phyloP scores from a whole-genome alignment of 2,888 invertebrate genomes.

The Drosophila bunnanda region DNA sequence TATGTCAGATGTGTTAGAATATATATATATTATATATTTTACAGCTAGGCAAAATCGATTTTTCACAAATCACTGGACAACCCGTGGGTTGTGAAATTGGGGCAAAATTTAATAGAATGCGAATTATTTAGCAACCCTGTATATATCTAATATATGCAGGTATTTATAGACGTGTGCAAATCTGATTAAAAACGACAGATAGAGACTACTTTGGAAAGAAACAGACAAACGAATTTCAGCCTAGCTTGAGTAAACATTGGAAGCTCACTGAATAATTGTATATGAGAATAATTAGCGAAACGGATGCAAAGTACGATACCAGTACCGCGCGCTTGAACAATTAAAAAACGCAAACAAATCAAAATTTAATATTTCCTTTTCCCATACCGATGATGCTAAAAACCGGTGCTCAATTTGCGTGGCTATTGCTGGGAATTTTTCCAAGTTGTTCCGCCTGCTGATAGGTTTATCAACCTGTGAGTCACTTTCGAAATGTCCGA shows the following conservation, averaged over 20 bases:
- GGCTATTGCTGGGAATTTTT: conserved; percentile 18
- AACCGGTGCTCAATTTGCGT: conserved; percentile 12
- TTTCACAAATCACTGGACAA: too few relatives aligned
- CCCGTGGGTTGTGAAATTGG: too few relatives aligned
- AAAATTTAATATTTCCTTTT: conserved; percentile 23
- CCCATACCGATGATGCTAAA: conserved; percentile 63
- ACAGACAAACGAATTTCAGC: not conserved
- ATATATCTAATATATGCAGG: too few relatives aligned
- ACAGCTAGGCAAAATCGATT: too few relatives aligned
- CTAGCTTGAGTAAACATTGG: conserved; percentile 44
- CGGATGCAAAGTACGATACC: conserved; percentile 28
- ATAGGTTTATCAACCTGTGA: conserved; percentile 56
- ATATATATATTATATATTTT: too few relatives aligned
- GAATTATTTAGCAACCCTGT: too few relatives aligned
- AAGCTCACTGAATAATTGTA: conserved; percentile 25
- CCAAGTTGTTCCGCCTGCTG: conserved; percentile 38
- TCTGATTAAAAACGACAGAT: not conserved
- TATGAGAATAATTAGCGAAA: conserved; percentile 51
- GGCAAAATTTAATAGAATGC: too few relatives aligned
- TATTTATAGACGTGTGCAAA: not conserved
- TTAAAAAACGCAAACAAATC: conserved; percentile 43
- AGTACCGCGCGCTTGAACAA: conserved; percentile 39
- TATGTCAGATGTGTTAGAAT: too few relatives aligned
- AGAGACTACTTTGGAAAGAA: not conserved
- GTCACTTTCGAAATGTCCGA: conserved; percentile 7